phyloP scores from a whole-genome alignment of 2,113 vertebrate species.

The Mugil cephalus region DNA sequence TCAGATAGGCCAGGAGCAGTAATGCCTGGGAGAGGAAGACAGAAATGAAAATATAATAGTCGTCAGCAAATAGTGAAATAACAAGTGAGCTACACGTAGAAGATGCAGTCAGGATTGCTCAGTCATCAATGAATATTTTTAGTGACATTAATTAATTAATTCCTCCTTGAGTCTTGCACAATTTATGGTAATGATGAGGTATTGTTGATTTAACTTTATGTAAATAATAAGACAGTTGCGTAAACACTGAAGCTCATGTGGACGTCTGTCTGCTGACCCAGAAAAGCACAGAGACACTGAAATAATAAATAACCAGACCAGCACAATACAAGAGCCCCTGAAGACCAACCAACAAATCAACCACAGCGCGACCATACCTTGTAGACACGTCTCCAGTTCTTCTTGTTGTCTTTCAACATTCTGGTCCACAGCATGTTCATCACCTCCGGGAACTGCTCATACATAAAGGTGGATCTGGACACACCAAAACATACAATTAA shows the following conservation, averaged over 20 bases:
- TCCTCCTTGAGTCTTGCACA: not conserved
- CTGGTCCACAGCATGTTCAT: constrained; percentile 99
- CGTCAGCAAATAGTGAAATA: not conserved
- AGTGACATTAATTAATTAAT: no score
- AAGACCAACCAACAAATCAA: not conserved
- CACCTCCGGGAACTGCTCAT: constrained; percentile 98
- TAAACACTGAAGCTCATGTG: not conserved
- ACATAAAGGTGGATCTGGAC: constrained; percentile 97
- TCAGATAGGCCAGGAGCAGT: constrained; percentile 98
- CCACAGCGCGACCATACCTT: constrained; percentile 86
- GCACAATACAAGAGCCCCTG: not conserved
- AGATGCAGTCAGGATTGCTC: not conserved
- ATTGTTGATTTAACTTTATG: no score
- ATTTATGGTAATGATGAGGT: not conserved
- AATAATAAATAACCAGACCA: not conserved
- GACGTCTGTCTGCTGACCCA: not conserved
- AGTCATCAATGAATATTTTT: no score
- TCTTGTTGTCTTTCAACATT: constrained; percentile 99
- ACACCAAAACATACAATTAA: not conserved
- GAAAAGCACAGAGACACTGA: not conserved
- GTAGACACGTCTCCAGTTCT: constrained; percentile 99
- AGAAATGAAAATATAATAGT: no score
- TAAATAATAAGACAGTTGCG: not conserved
- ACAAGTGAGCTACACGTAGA: not conserved
- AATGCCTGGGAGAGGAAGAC: constrained; percentile 85